Conservation (phyloP, 2,113 vertebrate genomes). For the Scartelaos histophorus region DNA sequence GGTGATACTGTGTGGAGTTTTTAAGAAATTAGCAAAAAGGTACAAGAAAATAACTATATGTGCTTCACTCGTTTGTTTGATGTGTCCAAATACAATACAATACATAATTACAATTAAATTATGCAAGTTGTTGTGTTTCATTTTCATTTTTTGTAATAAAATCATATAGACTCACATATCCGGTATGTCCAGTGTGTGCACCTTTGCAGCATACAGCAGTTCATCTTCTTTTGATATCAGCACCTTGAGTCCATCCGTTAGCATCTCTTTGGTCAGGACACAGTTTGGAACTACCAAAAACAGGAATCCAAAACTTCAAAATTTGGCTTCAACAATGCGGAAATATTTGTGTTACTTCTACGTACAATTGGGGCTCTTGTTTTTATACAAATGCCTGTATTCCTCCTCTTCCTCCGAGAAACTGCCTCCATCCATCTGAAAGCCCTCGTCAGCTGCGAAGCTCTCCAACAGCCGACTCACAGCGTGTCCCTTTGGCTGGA, state of each 20-base stretch:
- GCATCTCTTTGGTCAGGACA: slow-evolving; percentile 85
- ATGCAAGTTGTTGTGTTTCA: too few species aligned
- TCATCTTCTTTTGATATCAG: slow-evolving; percentile 94
- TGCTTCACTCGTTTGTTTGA: background rate
- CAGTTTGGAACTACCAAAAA: slow-evolving; percentile 76
- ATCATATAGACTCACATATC: slow-evolving; percentile 83
- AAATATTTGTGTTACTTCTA: background rate
- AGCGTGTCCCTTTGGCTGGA: slow-evolving; percentile 84
- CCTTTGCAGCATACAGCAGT: slow-evolving; percentile 88
- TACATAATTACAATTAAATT: too few species aligned
- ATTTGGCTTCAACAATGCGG: background rate
- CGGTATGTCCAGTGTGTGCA: slow-evolving; percentile 86
- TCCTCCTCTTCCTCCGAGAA: slow-evolving; percentile 89
- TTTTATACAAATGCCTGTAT: slow-evolving; percentile 32
- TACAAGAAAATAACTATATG: background rate
- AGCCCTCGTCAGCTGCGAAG: slow-evolving; percentile 89
- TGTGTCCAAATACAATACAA: too few species aligned
- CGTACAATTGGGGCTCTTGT: slow-evolving; percentile 62
- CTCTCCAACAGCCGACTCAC: slow-evolving; percentile 93
- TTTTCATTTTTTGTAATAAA: background rate
- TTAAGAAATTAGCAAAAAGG: background rate
- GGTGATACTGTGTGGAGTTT: background rate
- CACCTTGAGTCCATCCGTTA: slow-evolving; percentile 89
- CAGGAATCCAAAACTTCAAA: slow-evolving; percentile 17
- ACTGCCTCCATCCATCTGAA: slow-evolving; percentile 89